phyloP scores from a whole-genome alignment of 2,113 vertebrate species.

The Prunella himalayana region DNA sequence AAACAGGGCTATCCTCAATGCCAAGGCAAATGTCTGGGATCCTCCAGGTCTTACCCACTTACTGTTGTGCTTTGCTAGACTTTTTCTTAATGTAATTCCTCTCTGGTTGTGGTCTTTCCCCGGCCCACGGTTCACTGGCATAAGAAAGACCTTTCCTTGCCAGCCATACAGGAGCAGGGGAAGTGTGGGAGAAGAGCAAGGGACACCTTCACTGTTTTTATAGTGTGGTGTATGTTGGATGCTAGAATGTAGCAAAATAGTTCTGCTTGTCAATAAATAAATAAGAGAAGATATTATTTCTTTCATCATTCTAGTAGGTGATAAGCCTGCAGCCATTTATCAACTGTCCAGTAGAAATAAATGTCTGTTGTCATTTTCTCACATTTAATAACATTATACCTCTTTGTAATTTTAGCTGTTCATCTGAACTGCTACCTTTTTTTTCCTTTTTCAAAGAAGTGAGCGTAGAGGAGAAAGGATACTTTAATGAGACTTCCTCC shows the following conservation, averaged over 20 bases:
- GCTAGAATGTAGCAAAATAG: not conserved
- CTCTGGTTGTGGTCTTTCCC: not conserved
- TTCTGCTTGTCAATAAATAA: not conserved
- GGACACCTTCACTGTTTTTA: not conserved
- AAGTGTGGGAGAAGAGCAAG: not conserved
- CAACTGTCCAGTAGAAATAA: constrained; percentile 1
- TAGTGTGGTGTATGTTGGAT: not conserved
- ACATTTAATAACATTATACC: constrained; percentile 11
- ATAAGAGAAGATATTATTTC: not conserved
- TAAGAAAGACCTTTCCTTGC: not conserved
- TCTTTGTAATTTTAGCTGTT: not conserved
- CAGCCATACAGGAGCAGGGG: not conserved
- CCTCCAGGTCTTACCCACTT: not conserved
- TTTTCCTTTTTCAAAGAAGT: not conserved
- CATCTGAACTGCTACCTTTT: not conserved
- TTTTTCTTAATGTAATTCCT: not conserved
- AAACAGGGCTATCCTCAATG: not conserved
- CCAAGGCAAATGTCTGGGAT: not conserved
- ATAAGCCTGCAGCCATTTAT: constrained; percentile 39
- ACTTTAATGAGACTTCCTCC: not conserved
- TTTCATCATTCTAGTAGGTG: not conserved
- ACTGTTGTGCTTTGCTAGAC: not conserved
- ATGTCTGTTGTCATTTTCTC: constrained; percentile 7
- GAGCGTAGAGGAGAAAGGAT: not conserved
- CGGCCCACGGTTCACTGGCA: not conserved